phyloP scores from a whole-genome alignment of 2,797 vertebrate species.

The Scolopax rusticola region DNA sequence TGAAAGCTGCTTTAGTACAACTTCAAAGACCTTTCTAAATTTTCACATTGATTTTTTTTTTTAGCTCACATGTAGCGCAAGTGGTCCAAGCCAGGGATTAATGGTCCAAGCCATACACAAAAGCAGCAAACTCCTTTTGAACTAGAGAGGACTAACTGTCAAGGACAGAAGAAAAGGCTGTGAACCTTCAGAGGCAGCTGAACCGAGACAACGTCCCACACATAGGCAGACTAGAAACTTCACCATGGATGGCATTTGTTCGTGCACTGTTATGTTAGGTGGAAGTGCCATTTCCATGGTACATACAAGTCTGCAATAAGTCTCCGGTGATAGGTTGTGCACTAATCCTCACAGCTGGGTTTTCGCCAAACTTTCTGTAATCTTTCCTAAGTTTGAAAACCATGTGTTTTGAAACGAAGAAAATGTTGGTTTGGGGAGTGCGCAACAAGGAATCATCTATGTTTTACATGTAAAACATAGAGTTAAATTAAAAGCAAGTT shows the following conservation, averaged over 20 bases:
- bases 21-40: not conserved
- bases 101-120: not conserved
- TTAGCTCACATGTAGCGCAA: not conserved
- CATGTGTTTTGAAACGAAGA: not conserved
- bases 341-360: not conserved
- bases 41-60: not conserved
- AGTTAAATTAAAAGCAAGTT: not conserved
- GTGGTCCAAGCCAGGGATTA: not conserved
- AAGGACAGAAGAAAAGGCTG: not conserved
- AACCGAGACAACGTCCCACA: not conserved
- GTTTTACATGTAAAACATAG: not conserved
- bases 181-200: not conserved
- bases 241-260: fast-evolving
- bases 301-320: not conserved
- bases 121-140: not conserved
- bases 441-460: fast-evolving
- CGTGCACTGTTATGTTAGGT: not conserved
- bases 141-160: not conserved
- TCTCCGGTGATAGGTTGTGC: not conserved
- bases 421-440: not conserved
- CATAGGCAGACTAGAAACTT: not conserved
- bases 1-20: not conserved
- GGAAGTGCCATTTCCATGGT: not conserved
- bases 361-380: not conserved
- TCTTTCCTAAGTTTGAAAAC: not conserved